Percentiles rank a stretch among this genome's conserved stretches.
These are phyloP conservation scores for Malurus leucopterus DNA, from an alignment of 2,797 vertebrate genomes.

Conservation along the genomic window DNA sequence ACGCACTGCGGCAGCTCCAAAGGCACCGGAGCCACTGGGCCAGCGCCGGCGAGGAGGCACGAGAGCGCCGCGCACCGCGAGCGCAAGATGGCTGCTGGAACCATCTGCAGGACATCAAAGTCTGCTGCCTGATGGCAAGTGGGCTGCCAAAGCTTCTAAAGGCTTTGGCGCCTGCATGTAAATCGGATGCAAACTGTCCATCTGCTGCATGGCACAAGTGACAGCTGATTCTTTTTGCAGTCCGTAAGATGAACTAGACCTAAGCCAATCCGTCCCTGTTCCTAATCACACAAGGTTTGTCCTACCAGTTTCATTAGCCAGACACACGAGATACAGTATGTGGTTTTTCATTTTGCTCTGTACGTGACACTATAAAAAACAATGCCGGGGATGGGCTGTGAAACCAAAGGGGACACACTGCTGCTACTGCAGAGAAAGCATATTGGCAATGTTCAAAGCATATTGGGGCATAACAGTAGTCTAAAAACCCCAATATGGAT, in stretches of 20 bases:
- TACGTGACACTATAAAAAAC: slow-evolving; percentile 75
- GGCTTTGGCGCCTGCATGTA: slow-evolving; percentile 79
- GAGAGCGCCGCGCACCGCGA: slow-evolving; percentile 51
- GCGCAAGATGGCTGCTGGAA: slow-evolving; percentile 71
- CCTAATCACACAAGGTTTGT: slow-evolving; percentile 79
- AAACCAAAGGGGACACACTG: slow-evolving; percentile 76
- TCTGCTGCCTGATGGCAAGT: slow-evolving; percentile 77
- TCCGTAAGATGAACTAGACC: slow-evolving; percentile 79
- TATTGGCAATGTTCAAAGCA: slow-evolving; percentile 83
- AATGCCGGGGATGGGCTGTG: slow-evolving; percentile 68
- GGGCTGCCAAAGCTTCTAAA: slow-evolving; percentile 84
- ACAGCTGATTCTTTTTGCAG: slow-evolving; percentile 83
- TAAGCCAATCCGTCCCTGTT: slow-evolving; percentile 75
- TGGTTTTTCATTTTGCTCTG: slow-evolving; percentile 72
- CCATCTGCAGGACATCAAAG: slow-evolving; percentile 83
- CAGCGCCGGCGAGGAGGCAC: slow-evolving; percentile 45
- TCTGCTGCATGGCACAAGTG: slow-evolving; percentile 81
- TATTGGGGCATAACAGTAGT: slow-evolving; percentile 82
- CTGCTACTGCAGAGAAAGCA: slow-evolving; percentile 79
- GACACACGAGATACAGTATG: slow-evolving; percentile 73
- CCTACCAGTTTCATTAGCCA: slow-evolving; percentile 78
- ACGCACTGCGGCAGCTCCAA: neutral
- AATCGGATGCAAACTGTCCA: slow-evolving; percentile 84
- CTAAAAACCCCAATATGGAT: slow-evolving; percentile 82
- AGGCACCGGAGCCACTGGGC: neutral